Base-by-base conservation (phyloP, 1,140 invertebrate species). In the Lepeophtheirus salmonis region DNA sequence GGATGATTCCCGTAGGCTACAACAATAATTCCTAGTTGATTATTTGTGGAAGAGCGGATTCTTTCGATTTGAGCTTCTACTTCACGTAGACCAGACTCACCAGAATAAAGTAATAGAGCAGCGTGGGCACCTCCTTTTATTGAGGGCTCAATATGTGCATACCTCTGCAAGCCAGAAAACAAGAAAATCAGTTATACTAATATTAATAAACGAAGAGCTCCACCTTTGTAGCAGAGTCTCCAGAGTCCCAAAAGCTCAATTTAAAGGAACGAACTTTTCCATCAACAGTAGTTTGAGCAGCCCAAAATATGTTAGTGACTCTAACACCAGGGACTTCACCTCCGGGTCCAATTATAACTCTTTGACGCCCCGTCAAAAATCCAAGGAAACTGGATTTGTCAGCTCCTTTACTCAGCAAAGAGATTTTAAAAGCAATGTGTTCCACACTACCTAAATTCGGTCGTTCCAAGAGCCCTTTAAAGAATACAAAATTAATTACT, bases 271-370 rank as follows among this genome's bases (percentile, higher is more conserved):
- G 12, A 12, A 57, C 23, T 10, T 48, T 17, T 10, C 23, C 26
- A 18, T 57, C 17, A 2, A 30, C 17, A 6, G 21, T 57, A 22
- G 52, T 22, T n/a, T 41, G 30, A 10, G 30, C 30, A 13, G 55
- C 20, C 55, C 55, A 57, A 57, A 57, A 57, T 25, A 57, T 25
- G 21, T 25, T 57, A 16, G 55, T 57, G 23, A 57, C 55, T 30
- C 26, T 26, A 30, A 57, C 25, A 12, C 55, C 55, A 1, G 55
- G 55, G n/a, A 25, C 26, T 18, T 57, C 55, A 2, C 24, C 55
- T 17, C 17, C 16, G 10, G 17, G 22, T 3, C 17, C n/a, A 6
- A 10, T n/a, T 10, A 41, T 41, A 10, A n/a, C n/a, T n/a, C 30
- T 41, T n/a, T 41, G 30, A 41, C 30, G 30, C n/a, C 30, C 30